Evolutionary conservation across 2,888 invertebrate species (phyloP), one percentile per base, ranked within the genome.

Genomic region (Apoda limacodes): DNA sequence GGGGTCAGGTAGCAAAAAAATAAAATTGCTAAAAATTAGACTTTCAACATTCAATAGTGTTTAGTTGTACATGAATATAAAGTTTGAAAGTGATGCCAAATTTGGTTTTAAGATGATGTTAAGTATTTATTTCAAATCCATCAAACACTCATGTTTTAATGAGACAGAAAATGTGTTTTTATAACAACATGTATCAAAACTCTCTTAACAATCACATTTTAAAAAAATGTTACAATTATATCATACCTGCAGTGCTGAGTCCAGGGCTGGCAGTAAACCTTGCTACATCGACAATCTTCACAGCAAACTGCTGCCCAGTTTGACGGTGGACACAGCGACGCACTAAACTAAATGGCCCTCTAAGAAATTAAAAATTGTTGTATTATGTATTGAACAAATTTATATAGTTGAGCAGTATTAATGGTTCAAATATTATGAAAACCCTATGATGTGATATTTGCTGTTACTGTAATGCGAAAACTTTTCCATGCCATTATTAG

Each of bases 241-340:
- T 14, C 30, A 43, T 71, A 96, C 97, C 97, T 64, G 97, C 94
- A 60, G 95, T 95, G 65, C 95, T 95, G 44, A 98, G 87, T 39
- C 97, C 98, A 17, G 98, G 97, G 62, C 95, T 95, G 30, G 96
- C 93, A 44, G 96, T 95, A 71, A 98, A 98, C 66, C 96, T 94
- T 48, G 95, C 95, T 32, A 98, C 96, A 78, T 98, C 98, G 46
- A 98, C 95, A 56, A 98, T 95, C 85, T 98, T 98, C 50, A 98
- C 98, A 35, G 98, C 98, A 83, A 96, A 98, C 67, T 95, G 95
- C 71, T 95, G 95, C 31, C 88, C 91, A 9, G 95, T 95, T 68
- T 95, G 94, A 39, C 95, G 86, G 72, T 97, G 97, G 50, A 96
- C 89, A 78, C 98, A 98, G 76, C 96, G 86, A 48, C 95, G 86